These are phyloP conservation scores for Scolopax bukidnonensis DNA, from an alignment of 2,797 vertebrate species.

Conservation along the genomic window DNA sequence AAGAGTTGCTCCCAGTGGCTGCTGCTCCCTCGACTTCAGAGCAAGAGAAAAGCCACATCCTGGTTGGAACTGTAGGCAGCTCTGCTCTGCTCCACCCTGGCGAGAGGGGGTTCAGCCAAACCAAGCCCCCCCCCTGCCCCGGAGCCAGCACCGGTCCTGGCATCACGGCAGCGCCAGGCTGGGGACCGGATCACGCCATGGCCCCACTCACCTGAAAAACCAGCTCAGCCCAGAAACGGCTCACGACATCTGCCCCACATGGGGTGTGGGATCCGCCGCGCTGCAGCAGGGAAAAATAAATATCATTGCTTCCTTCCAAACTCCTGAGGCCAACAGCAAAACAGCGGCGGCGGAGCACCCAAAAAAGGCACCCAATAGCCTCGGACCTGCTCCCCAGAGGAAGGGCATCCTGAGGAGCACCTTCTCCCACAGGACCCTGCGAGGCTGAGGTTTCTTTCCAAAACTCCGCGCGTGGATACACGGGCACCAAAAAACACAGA, in stretches of 20 bases:
- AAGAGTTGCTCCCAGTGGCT: not conserved
- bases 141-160: not conserved
- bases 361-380: fast-evolving
- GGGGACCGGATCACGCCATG: not conserved
- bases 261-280: not conserved
- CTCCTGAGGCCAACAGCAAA: not conserved
- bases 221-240: conserved; percentile 16
- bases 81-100: fast-evolving
- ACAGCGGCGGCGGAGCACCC: not conserved
- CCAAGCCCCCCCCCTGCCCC: not conserved
- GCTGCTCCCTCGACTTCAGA: not conserved
- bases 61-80: not conserved
- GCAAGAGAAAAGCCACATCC: conserved; percentile 46
- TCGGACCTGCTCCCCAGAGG: not conserved
- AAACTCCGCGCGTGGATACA: fast-evolving
- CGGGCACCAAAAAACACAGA: fast-evolving
- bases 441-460: not conserved
- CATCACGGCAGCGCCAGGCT: not conserved
- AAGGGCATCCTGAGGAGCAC: fast-evolving
- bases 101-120: not conserved
- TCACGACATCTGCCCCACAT: conserved; percentile 50
- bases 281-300: conserved; percentile 57
- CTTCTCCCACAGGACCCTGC: not conserved
- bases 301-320: conserved; percentile 11
- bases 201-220: conserved; percentile 51